phyloP scores from a whole-genome alignment of 2,113 vertebrate species.

The Dendrocopos noguchii region DNA sequence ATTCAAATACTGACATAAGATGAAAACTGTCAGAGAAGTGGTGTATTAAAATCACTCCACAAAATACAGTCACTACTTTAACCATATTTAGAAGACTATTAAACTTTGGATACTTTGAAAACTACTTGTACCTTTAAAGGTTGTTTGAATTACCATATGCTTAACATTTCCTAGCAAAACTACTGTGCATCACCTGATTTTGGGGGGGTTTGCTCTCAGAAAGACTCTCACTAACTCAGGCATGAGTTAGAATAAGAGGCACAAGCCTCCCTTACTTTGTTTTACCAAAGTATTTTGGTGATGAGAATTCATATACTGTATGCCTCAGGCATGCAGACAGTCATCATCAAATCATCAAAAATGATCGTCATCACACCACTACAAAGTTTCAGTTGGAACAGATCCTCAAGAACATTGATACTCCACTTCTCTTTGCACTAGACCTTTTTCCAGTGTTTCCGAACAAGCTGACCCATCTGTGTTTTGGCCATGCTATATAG shows the following conservation, averaged over 20 bases:
- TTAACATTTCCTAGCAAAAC: not conserved
- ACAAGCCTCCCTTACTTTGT: not conserved
- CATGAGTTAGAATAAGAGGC: not conserved
- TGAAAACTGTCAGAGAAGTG: not conserved
- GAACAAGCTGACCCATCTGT: not conserved
- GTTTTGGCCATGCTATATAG: not conserved
- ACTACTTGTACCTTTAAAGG: not conserved
- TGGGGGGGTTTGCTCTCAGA: not conserved
- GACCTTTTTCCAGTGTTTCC: not conserved
- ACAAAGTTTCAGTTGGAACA: no score
- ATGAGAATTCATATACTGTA: not conserved
- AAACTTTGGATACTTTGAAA: not conserved
- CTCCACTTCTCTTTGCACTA: not conserved
- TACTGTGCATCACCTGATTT: not conserved
- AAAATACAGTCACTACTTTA: not conserved
- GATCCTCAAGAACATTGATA: not conserved
- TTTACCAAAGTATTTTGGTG: not conserved
- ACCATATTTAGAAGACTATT: not conserved
- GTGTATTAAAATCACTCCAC: not conserved
- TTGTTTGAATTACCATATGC: not conserved
- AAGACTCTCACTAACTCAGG: not conserved
- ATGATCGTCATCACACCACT: no score
- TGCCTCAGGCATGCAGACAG: accelerated
- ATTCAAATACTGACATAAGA: not conserved
- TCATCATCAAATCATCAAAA: no score